Conservation (phyloP, 2,888 invertebrate genomes). For the Seira musarum region DNA sequence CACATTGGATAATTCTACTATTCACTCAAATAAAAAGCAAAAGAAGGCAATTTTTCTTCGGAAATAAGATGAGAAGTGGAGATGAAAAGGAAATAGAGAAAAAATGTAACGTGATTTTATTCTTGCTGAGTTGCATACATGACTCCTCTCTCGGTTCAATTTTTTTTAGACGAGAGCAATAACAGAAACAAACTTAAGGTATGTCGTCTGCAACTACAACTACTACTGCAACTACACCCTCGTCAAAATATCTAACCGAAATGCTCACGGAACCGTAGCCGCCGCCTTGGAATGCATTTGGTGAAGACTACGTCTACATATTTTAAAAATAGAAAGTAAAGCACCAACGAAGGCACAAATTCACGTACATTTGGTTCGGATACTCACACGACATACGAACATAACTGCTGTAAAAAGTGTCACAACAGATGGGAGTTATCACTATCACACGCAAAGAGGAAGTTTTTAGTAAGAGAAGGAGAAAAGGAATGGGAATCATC, state of each 20-base stretch:
- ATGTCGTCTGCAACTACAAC: not conserved
- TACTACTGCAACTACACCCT: too few species aligned
- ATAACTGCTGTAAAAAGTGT: conserved; percentile 55
- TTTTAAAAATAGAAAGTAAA: not conserved
- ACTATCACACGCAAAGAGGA: conserved; percentile 34
- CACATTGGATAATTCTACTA: not conserved
- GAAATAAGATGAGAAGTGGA: conserved; percentile 7
- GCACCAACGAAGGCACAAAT: not conserved
- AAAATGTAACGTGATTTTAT: not conserved
- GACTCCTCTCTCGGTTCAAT: not conserved
- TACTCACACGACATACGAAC: conserved; percentile 20
- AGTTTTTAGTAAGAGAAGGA: too few species aligned
- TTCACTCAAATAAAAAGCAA: not conserved
- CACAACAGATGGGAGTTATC: conserved; percentile 67
- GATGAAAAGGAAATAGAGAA: conserved; percentile 13
- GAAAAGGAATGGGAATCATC: conserved; percentile 22
- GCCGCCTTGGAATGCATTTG: conserved; percentile 20
- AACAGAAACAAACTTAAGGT: not conserved
- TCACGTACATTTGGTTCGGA: too few species aligned
- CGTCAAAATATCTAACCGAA: not conserved
- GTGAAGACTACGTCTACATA: too few species aligned
- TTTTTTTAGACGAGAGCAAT: not conserved
- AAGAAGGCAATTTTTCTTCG: conserved; percentile 26
- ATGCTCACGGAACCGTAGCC: conserved; percentile 9
- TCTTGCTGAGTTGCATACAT: not conserved